A percentile compares a stretch with the other conserved stretches of the same genome.
Evolutionary conservation across 2,797 vertebrate species (phyloP).

Genomic region (Schizopygopsis malacanthus): DNA sequence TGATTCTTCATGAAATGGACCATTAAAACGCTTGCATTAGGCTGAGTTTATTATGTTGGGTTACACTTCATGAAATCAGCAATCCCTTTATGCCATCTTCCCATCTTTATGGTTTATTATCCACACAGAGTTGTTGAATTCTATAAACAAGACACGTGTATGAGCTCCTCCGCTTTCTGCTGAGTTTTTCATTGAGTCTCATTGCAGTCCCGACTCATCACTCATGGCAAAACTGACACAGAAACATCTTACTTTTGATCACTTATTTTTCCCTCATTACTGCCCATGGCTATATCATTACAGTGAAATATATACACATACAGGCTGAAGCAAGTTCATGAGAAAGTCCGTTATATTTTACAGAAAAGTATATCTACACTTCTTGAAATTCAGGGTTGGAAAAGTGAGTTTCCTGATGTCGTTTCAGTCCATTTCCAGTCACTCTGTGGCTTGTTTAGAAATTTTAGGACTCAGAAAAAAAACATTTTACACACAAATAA

Average conservation of each 20-base stretch:
- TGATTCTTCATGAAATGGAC: background rate
- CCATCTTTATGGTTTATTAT: background rate
- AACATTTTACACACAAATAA: background rate
- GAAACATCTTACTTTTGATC: background rate
- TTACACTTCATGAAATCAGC: background rate
- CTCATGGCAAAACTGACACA: conserved; percentile 4
- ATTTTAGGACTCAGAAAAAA: background rate
- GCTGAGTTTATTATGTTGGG: background rate
- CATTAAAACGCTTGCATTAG: background rate
- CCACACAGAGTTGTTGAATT: background rate
- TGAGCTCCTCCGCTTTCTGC: background rate
- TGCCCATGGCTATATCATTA: conserved; percentile 17
- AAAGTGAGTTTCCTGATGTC: background rate
- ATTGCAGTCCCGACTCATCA: background rate
- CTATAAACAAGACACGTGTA: background rate
- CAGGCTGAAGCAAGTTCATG: background rate
- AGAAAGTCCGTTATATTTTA: background rate
- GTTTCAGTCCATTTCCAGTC: background rate
- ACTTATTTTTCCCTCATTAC: background rate
- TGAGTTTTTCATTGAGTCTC: background rate
- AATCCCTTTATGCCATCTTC: background rate
- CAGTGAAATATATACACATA: background rate
- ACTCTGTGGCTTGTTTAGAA: background rate
- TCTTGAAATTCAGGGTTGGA: background rate
- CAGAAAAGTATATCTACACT: background rate